Percentiles rank a stretch among this genome's conserved stretches.
phyloP scores from a whole-genome alignment of 2,888 invertebrate species.

The Trissoscelio sp. region DNA sequence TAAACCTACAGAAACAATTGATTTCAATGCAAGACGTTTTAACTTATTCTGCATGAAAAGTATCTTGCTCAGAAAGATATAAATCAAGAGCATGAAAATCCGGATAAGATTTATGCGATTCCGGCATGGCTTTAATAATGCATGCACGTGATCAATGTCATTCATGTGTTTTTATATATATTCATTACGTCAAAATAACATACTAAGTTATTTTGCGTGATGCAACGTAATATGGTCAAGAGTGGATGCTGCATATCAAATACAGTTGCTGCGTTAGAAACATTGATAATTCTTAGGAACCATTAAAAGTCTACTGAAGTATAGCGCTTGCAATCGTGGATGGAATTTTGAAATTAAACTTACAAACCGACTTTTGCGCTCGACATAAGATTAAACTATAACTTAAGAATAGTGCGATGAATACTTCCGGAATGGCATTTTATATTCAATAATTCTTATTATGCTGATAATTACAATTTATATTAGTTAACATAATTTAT shows the following conservation, averaged over 20 bases:
- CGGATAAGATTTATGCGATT: constrained; percentile 35
- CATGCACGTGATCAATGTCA: constrained; percentile 35
- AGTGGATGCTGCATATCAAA: constrained; percentile 34
- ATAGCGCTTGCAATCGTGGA: constrained; percentile 74
- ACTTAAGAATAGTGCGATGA: constrained; percentile 23
- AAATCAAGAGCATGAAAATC: constrained; percentile 26
- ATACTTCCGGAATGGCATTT: neutral
- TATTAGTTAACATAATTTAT: too few relatives aligned
- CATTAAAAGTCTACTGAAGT: constrained; percentile 81
- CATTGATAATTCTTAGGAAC: constrained; percentile 78
- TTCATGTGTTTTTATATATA: constrained; percentile 27
- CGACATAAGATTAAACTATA: constrained; percentile 16
- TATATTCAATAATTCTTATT: constrained; percentile 2
- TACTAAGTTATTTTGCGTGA: constrained; percentile 51
- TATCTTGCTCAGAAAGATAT: constrained; percentile 1
- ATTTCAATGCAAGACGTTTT: constrained; percentile 43
- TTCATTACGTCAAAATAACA: constrained; percentile 57
- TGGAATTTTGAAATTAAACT: constrained; percentile 74
- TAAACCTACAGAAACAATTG: constrained; percentile 40
- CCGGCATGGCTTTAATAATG: constrained; percentile 38
- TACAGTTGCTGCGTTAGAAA: constrained; percentile 23
- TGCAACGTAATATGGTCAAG: constrained; percentile 36
- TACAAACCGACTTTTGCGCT: constrained; percentile 69
- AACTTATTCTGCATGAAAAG: constrained; percentile 19
- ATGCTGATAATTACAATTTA: constrained; percentile 6